Evolutionary conservation across 64 coral and sea anemone species (phyloP).

Genomic region (Actinia equina): DNA sequence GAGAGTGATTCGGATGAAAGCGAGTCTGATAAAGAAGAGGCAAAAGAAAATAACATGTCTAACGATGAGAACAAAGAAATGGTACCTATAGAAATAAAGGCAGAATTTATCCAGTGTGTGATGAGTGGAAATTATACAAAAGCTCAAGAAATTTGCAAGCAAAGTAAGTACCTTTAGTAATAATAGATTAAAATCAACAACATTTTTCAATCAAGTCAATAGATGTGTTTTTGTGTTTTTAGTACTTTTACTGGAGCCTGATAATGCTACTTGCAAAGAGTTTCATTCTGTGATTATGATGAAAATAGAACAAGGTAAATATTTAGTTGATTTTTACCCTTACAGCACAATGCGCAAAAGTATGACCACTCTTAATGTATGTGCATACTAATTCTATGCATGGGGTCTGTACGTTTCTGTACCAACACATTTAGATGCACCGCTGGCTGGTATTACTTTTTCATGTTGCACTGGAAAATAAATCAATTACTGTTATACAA

Average conservation of each 20-base stretch:
- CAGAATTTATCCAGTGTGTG: slow-evolving; percentile 71
- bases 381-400: too few species aligned
- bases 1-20: slow-evolving; percentile 26
- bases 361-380: too few species aligned
- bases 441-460: too few species aligned
- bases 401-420: too few species aligned
- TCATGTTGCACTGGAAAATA: too few species aligned
- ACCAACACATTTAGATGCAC: too few species aligned
- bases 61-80: slow-evolving; percentile 16
- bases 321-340: background rate
- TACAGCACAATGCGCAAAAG: too few species aligned
- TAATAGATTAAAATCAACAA: too few species aligned
- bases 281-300: slow-evolving; percentile 76
- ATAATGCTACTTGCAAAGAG: slow-evolving; percentile 74
- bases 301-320: slow-evolving; percentile 83
- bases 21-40: background rate
- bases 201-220: too few species aligned
- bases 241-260: slow-evolving; percentile 83
- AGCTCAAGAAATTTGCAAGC: slow-evolving; percentile 66
- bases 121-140: slow-evolving; percentile 83
- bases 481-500: background rate
- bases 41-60: background rate
- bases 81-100: slow-evolving; percentile 76
- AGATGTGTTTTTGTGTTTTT: slow-evolving; percentile 5
- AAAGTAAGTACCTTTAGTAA: slow-evolving; percentile 37